A percentile compares a stretch with the other conserved stretches of the same genome.
phyloP scores from a whole-genome alignment of 2,888 invertebrate genomes.

The Macropis europaea region DNA sequence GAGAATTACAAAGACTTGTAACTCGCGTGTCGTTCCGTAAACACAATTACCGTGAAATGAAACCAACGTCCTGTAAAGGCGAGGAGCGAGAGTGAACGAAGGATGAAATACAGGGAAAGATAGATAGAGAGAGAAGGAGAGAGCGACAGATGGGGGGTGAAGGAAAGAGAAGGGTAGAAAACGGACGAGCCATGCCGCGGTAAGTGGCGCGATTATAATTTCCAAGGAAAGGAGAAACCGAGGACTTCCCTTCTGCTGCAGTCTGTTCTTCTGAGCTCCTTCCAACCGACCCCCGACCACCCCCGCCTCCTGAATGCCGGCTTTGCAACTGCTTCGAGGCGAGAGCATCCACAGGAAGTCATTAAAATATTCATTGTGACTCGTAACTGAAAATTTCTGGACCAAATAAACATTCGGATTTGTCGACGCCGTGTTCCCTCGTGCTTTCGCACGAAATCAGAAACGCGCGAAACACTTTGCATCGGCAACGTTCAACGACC shows the following conservation, averaged over 20 bases:
- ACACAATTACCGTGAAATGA: constrained; percentile 69
- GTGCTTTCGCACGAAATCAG: neutral
- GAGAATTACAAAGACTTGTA: constrained; percentile 61
- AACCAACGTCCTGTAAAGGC: constrained; percentile 41
- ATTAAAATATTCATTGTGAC: constrained; percentile 65
- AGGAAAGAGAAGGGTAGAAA: constrained; percentile 51
- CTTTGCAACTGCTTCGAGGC: constrained; percentile 52
- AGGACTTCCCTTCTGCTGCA: constrained; percentile 57
- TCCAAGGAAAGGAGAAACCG: constrained; percentile 60
- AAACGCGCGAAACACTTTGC: neutral
- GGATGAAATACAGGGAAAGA: constrained; percentile 19
- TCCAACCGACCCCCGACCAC: constrained; percentile 7
- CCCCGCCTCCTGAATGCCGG: constrained; percentile 29
- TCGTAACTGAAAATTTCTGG: constrained; percentile 54
- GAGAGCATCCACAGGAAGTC: constrained; percentile 59
- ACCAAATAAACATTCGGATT: constrained; percentile 58
- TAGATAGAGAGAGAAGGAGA: no score
- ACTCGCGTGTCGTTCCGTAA: constrained; percentile 66
- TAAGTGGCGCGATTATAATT: constrained; percentile 76
- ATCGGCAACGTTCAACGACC: neutral
- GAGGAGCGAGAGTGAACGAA: constrained; percentile 22
- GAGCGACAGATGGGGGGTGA: no score
- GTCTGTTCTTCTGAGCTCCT: constrained; percentile 48
- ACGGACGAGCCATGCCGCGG: constrained; percentile 55
- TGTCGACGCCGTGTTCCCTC: constrained; percentile 21